Base-by-base conservation (phyloP, 2,113 vertebrate species). In the Datnioides undecimradiatus region DNA sequence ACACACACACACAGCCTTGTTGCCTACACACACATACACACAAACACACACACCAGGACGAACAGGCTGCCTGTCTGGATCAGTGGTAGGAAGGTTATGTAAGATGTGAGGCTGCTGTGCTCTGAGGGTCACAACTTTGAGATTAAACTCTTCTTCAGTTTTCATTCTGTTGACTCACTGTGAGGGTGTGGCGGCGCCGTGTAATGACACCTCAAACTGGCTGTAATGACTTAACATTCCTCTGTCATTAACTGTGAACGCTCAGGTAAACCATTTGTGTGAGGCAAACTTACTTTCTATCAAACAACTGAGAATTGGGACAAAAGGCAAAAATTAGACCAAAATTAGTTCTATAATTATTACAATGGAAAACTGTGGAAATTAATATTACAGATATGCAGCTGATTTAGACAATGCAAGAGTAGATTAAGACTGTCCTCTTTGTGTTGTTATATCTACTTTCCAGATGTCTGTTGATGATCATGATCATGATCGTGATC, bases 21-120 rank as follows among this genome's bases (percentile, higher is more conserved):
- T n/a, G n/a, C n/a, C n/a, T n/a, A n/a, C n/a, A n/a, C 51, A 69
- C 38, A 40, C 43, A 58, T 27, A 66, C 25, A 75, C 54, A 43
- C 21, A 60, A 62, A 74, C n/a, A 74, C 54, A 65, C 52, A 73
- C 46, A 62, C 33, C 1, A 16, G 2, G 19, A 45, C 5, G 1
- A 69, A 43, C 64, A 65, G 27, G 78, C 74, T 58, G 41, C 43
- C 63, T 38, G 73, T 36, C 59, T 33, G 75, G 75, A 70, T 85
- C 36, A 46, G 45, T 71, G 69, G 13, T 16, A 25, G 48, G 27
- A 46, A 68, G 57, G 68, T 85, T 85, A 67, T 29, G 38, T 40
- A 75, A 87, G 70, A 70, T 38, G 41, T 31, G 46, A 40, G 9
- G 60, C 41, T 58, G 80, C 27, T 17, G 10, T 21, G 69, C 54